Base-by-base conservation (phyloP, 2,113 vertebrate species). In the Hoplias malabaricus region DNA sequence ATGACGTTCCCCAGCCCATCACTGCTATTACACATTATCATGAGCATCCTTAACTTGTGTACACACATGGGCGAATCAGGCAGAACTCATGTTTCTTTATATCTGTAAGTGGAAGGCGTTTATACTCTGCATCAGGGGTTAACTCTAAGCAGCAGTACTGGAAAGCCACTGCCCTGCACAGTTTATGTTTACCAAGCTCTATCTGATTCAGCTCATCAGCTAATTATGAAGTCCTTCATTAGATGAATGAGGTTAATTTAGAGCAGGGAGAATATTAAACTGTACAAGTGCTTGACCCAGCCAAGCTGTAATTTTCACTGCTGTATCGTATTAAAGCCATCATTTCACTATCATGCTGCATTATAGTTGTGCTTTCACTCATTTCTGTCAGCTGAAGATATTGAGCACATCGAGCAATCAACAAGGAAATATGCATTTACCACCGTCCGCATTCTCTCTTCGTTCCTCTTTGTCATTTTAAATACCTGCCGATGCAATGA, bases 401-500 rank as follows among this genome's bases (percentile, higher is more conserved):
- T 23, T 50, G 0, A 50, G 46, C 16, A 16, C 48, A 23, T n/a
- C 5, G n/a, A n/a, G n/a, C n/a, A n/a, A n/a, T n/a, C n/a, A n/a
- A n/a, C n/a, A n/a, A n/a, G n/a, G n/a, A n/a, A n/a, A n/a, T 53
- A 9, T 53, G 48, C 48, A 21, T 53, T 53, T 53, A 7, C 48
- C 9, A 23, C 48, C 23, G n/a, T 53, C 48, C 68, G 59, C 59
- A 33, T 62, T 29, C 63, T 31, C 40, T 68, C 34, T 43, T 31
- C 31, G 25, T 19, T 57, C 40, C 63, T 76, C 68, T 68, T 70
- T 23, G 38, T 74, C 9, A 16, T 36, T 61, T 62, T 78, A 42
- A 69, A 70, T 46, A 70, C 42, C 50, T 70, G 56, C 75, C 42
- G 57, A 59, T 68, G 74, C 74, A 77, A 57, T 25, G 14, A 68